Evolutionary conservation across 2,113 vertebrate species (phyloP).

Genomic region (Dasyurus viverrinus): DNA sequence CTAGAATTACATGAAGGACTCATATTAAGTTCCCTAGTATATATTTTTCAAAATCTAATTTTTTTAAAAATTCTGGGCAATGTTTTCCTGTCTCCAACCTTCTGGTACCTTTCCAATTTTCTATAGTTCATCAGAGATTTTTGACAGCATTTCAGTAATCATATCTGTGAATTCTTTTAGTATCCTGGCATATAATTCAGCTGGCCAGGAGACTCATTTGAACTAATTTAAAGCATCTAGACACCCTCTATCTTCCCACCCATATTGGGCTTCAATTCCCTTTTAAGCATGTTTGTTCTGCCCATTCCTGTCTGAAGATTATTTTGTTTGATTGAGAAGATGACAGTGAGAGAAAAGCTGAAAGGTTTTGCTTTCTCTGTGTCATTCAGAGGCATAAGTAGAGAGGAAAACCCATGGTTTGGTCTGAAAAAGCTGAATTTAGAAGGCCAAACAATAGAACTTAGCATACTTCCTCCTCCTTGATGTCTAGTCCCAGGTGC

Average conservation of each 20-base stretch:
- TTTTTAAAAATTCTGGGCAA: not conserved
- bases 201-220: not conserved
- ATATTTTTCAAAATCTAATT: not conserved
- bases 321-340: conserved; percentile 5
- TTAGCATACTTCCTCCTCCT: not conserved
- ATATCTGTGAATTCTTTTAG: conserved; percentile 5
- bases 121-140: not conserved
- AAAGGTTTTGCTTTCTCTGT: not conserved
- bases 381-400: not conserved
- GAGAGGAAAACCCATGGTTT: not conserved
- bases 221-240: conserved; percentile 2
- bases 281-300: not conserved
- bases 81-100: not conserved
- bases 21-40: not conserved
- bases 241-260: not conserved
- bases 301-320: not conserved
- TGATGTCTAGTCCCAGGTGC: not conserved
- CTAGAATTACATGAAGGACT: not conserved
- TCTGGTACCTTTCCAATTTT: not conserved
- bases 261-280: not conserved
- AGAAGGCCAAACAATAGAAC: not conserved
- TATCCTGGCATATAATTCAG: not conserved
- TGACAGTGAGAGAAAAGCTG: not conserved
- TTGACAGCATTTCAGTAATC: not conserved
- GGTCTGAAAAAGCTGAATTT: not conserved